Base-by-base conservation (phyloP, 2,113 vertebrate genomes). In the Gracilinanus agilis region DNA sequence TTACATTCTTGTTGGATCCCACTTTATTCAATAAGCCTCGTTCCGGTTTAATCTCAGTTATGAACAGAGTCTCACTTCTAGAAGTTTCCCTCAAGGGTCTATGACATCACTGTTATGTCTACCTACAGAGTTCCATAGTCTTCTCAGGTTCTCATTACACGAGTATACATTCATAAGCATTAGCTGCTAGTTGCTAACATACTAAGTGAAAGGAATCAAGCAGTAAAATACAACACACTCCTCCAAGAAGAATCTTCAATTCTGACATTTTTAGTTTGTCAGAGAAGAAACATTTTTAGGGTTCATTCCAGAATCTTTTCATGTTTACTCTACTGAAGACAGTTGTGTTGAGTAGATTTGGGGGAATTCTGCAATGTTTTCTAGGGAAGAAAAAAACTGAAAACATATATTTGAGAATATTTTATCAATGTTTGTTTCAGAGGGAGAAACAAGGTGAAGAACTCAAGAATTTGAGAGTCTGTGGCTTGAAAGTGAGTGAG, bases 31-130 rank as follows among this genome's bases (percentile, higher is more conserved):
- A 89, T 92, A 93, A 92, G 89, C 89, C 95, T 96, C 95, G 96
- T 96, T 96, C 92, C 94, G 93, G 44, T 88, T 95, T 95, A 94
- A 55, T 83, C 24, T 96, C 92, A 96, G 67, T 91, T 88, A 92
- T 89, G 55, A 97, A 75, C 92, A 89, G 91, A 92, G 88, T 93
- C 44, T 95, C 88, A 96, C 93, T 95, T 97, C 93, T 95, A 97
- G 97, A 97, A 97, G 91, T 93, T 96, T 95, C 61, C 88, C 53
- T 95, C 93, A 97, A 91, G 67, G 44, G 44, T 97, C 95, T 97
- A 53, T 97, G 97, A 98, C 97, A 96, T 98, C 97, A 98, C 29
- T 96, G 93, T 53, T 92, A 92, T 27, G 67, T 96, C 75, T 95
- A 12, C 55, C 23, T 92, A 49, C 90, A 97, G 92, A 27, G 40